Evolutionary conservation across 2,113 vertebrate genomes (phyloP).

Genomic region (Sardina pilchardus): DNA sequence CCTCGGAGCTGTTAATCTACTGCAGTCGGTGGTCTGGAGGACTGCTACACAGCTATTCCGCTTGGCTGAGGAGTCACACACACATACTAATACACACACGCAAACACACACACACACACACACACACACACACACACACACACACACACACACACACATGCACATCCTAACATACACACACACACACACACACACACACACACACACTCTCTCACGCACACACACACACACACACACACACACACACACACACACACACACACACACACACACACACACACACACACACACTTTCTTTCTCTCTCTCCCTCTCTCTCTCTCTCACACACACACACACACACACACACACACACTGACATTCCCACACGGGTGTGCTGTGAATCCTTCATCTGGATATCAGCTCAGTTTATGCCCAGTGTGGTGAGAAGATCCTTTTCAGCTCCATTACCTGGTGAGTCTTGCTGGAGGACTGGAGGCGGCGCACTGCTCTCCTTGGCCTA

Average conservation of each 20-base stretch:
- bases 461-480: no score
- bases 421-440: no score
- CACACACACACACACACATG: no score
- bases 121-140: no score
- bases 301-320: background rate
- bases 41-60: background rate
- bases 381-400: no score
- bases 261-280: background rate
- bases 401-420: no score
- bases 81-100: background rate
- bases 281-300: background rate
- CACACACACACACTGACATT: background rate
- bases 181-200: no score
- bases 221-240: background rate
- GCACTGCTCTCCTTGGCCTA: slow-evolving; percentile 54
- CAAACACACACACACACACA: no score
- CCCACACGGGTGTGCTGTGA: background rate
- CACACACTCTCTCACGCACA: background rate
- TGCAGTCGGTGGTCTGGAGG: background rate
- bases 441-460: background rate
- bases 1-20: background rate
- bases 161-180: no score
- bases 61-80: background rate
- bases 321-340: background rate
- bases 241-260: background rate